Evolutionary conservation across 1,140 invertebrate genomes (phyloP), one percentile per base, ranked within the genome.

Genomic region (Tetranychus cinnabarinus): DNA sequence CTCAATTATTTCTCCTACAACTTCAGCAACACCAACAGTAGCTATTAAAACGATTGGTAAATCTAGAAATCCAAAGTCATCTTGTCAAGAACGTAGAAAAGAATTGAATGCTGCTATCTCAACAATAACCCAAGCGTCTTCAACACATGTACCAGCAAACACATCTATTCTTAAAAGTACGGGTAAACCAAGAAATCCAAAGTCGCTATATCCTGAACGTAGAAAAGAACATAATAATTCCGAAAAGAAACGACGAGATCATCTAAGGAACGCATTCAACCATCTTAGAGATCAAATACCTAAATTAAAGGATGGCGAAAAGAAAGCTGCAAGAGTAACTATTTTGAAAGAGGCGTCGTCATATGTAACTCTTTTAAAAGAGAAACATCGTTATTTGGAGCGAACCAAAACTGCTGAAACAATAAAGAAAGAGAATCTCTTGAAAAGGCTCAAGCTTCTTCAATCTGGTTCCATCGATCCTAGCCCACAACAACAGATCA

Each of bases 221-320:
- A 37, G 64, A 48, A 46, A 59, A 31, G 64, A 65, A 37, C 64
- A 65, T 45, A 65, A 65, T 59, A 63, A 65, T 34, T 64, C 62
- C 1, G 64, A 65, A 56, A 23, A 63, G 6, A 65, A 63, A 57
- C 62, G 64, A 31, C 39, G 64, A 37, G 64, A 65, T 59, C 62
- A 63, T 50, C 45, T 65, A 13, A 56, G 62, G n/a, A 64, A 63
- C 50, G 64, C 64, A n/a, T 65, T 65, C 42, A 52, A 61, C 34
- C 55, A 46, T 62, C 42, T 65, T 15, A 34, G 57, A 52, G 62
- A 65, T 48, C 62, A 65, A 50, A 58, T 64, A 15, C 64, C 64
- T 12, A 63, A 63, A 46, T 50, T 65, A 13, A 63, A 64, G 42
- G 35, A 45, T 31, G 31, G 59, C 5, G 39, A 57, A 31, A 65